Conservation (phyloP, 2,113 vertebrate genomes). For the Oreochromis tanganicae region DNA sequence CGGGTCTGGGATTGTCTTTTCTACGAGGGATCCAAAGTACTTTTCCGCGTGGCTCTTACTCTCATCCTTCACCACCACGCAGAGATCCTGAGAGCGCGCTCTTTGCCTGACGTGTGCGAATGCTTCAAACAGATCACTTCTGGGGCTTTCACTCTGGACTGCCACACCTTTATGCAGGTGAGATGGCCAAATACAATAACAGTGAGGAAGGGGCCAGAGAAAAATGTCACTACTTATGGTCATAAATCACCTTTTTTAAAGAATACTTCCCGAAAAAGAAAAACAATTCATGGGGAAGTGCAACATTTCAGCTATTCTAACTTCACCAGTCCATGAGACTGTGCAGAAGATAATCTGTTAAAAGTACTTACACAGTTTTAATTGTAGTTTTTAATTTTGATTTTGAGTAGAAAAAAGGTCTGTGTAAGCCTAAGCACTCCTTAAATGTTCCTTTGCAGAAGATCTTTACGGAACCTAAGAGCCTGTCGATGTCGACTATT, state of each 20-base stretch:
- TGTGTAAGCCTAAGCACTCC: background rate
- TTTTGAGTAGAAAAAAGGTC: background rate
- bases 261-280: background rate
- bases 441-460: constrained; percentile 67
- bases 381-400: background rate
- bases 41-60: constrained; percentile 92
- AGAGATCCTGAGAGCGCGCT: constrained; percentile 80
- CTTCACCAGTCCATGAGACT: background rate
- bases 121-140: constrained; percentile 86
- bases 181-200: background rate
- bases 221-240: background rate
- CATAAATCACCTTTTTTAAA: background rate
- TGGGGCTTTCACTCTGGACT: constrained; percentile 82
- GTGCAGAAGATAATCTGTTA: background rate
- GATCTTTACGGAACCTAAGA: constrained; percentile 88
- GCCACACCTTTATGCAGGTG: constrained; percentile 92
- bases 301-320: background rate
- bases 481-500: constrained; percentile 79
- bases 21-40: constrained; percentile 93
- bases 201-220: background rate
- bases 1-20: constrained; percentile 96
- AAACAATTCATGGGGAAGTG: background rate
- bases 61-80: constrained; percentile 85
- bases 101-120: constrained; percentile 84
- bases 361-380: background rate